Evolutionary conservation across 2,113 vertebrate genomes (phyloP).

Genomic region (Furnarius figulus): DNA sequence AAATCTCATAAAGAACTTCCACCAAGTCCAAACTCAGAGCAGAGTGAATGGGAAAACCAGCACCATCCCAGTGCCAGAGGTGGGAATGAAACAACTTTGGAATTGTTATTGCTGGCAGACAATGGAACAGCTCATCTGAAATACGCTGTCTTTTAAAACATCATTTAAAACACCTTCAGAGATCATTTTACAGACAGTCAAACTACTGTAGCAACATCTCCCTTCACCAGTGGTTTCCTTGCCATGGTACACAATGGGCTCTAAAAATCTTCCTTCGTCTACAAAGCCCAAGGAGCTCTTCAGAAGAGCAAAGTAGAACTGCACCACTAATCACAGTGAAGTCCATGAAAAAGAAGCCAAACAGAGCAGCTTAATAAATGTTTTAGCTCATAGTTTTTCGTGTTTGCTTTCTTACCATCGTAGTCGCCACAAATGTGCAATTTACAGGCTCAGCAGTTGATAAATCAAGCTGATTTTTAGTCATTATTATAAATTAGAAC

Average conservation of each 20-base stretch:
- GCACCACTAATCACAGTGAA: not conserved
- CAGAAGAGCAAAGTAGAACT: not conserved
- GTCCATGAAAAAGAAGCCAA: not conserved
- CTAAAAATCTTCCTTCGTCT: not conserved
- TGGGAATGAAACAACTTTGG: not conserved
- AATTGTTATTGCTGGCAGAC: not conserved
- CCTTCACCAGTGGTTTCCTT: not conserved
- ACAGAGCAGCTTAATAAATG: conserved; percentile 1
- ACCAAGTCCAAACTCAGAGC: not conserved
- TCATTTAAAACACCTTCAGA: not conserved
- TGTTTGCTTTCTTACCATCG: not conserved
- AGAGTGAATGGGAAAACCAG: not conserved
- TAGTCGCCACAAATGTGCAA: not conserved
- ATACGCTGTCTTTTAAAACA: not conserved
- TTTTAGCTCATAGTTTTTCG: not conserved
- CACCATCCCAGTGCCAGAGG: not conserved
- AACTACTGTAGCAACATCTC: not conserved
- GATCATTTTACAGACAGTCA: not conserved
- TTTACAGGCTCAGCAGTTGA: not conserved
- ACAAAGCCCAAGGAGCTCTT: not conserved
- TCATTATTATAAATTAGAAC: not conserved
- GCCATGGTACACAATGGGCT: rapidly evolving
- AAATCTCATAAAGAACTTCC: not conserved
- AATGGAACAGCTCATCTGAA: not conserved
- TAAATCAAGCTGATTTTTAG: conserved; percentile 41